phyloP scores from a whole-genome alignment of 2,797 vertebrate species.

The Chanos chanos region DNA sequence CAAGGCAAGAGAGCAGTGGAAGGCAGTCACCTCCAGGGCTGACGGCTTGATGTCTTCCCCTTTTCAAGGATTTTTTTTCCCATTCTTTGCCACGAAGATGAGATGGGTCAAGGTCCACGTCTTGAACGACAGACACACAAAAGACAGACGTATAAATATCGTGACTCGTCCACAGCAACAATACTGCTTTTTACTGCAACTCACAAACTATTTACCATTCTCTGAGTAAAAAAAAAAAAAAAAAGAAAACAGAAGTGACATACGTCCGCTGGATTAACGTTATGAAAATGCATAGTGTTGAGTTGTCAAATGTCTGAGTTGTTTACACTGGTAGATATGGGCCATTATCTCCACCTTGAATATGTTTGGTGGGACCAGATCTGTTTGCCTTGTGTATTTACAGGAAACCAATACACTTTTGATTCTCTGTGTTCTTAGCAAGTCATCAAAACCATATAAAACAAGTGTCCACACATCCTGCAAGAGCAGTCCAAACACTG shows the following conservation, averaged over 20 bases:
- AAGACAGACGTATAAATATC: conserved; percentile 57
- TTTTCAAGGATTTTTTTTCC: conserved; percentile 32
- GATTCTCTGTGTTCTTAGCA: too few species aligned
- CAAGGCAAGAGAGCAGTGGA: not conserved
- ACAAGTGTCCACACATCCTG: not conserved
- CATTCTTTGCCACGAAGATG: conserved; percentile 32
- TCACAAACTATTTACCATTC: conserved; percentile 46
- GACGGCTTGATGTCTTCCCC: conserved; percentile 32
- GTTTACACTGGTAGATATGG: too few species aligned
- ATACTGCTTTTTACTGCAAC: conserved; percentile 69
- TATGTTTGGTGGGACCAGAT: too few species aligned
- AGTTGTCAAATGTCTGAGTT: too few species aligned
- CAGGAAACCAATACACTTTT: too few species aligned
- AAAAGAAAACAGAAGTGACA: not conserved
- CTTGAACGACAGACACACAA: conserved; percentile 62
- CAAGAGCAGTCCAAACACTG: not conserved
- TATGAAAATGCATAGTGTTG: too few species aligned
- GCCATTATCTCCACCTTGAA: too few species aligned
- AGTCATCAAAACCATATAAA: too few species aligned
- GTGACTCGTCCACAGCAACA: conserved; percentile 69
- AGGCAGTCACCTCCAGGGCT: conserved; percentile 26
- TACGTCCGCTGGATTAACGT: too few species aligned
- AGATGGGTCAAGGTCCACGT: conserved; percentile 38
- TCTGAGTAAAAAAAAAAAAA: conserved; percentile 12
- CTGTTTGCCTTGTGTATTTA: too few species aligned